Base-by-base conservation (phyloP, 2,113 vertebrate genomes). In the Sylvilagus bachmani region DNA sequence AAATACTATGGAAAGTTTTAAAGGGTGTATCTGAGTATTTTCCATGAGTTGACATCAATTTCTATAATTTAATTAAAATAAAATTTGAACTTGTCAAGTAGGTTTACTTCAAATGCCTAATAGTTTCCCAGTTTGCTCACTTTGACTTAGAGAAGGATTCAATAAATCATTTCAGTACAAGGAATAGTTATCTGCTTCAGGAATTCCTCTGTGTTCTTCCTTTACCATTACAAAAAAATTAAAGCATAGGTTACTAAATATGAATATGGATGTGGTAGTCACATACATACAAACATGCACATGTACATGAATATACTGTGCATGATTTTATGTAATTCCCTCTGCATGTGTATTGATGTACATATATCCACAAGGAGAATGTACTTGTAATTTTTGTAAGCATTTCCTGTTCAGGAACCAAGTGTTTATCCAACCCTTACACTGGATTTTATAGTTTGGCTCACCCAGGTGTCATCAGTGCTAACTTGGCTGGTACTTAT, bases 191-290 rank as follows among this genome's bases (percentile, higher is more conserved):
- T 51, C 29, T 22, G 5, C 90, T 79, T 61, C 27, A 11, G 5
- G 6, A 80, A 38, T 75, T 49, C 4, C 8, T 84, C 11, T 89
- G 3, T 89, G 19, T 71, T 95, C 29, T 81, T 93, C 14, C 66
- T 95, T 95, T 66, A 84, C 31, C 17, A 74, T 17, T 87, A 55
- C 44, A 36, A 31, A 64, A 78, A 86, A 90, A 1, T 19, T 64
- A 78, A 87, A 86, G 81, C 49, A 24, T 16, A 93, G n/a, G 64
- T 88, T 66, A 55, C 81, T 88, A 91, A 77, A 44, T 55, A 75
- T 90, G 71, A 69, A 75, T 10, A 62, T 21, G 22, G 10, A n/a
- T 21, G 5, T 93, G 22, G 1, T 69, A 11, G 64, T 88, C 9
- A 67, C 33, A 86, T 2, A 22, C 49, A 81, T 25, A 29, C 7